Conservation (phyloP, 1,140 invertebrate genomes). For the Dinothrombium tinctorium region DNA sequence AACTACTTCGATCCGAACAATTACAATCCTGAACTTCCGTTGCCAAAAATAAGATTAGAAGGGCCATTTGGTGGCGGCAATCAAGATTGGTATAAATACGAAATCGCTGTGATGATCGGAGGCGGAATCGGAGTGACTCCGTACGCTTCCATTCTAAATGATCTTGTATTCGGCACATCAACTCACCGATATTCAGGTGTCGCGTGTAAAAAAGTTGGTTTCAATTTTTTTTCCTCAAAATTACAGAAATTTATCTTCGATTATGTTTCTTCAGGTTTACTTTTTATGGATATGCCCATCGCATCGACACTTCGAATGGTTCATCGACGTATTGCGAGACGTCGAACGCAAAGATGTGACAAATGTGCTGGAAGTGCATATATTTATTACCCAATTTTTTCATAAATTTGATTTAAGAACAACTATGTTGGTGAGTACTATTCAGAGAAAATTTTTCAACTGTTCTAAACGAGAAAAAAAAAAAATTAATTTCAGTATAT, state of each 20-base stretch:
- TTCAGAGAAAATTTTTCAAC: too few relatives aligned
- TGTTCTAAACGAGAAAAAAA: too few relatives aligned
- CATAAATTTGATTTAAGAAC: constrained; percentile 97
- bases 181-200: constrained; percentile 83
- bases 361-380: constrained; percentile 90
- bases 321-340: constrained; percentile 92
- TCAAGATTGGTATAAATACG: constrained; percentile 97
- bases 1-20: constrained; percentile 93
- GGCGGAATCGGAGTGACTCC: constrained; percentile 97
- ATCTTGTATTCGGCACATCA: constrained; percentile 81
- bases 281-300: constrained; percentile 98
- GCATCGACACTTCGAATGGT: constrained; percentile 98
- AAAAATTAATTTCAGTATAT: constrained; percentile 84
- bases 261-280: too few relatives aligned
- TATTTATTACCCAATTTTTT: constrained; percentile 99
- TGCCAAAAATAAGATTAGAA: constrained; percentile 47
- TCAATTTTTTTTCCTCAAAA: too few relatives aligned
- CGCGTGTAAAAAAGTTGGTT: constrained; percentile 83
- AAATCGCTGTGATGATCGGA: constrained; percentile 93
- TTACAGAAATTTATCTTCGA: too few relatives aligned
- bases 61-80: constrained; percentile 97
- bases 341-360: constrained; percentile 90
- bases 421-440: constrained; percentile 74
- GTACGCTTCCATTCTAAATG: constrained; percentile 93
- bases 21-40: constrained; percentile 3